Conservation (phyloP, 1,140 invertebrate species). For the Drosophila aff. region DNA sequence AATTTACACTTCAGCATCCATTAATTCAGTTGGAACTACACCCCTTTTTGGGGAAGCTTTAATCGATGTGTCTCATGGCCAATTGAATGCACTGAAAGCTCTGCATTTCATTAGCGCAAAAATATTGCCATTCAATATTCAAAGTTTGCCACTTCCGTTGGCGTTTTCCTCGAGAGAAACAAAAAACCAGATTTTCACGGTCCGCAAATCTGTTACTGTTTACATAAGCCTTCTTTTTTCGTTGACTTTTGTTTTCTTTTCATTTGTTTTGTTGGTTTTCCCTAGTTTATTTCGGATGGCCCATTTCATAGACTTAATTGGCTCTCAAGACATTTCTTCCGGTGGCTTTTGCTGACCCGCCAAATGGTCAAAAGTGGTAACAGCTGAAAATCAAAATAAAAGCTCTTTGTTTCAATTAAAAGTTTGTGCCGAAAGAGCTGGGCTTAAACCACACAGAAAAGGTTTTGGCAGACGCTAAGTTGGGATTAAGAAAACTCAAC, state of each 20-base stretch:
- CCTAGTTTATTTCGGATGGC: constrained; percentile 18
- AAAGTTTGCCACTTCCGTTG: constrained; percentile 47
- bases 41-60: constrained; percentile 8
- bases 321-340: constrained; percentile 52
- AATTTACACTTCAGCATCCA: constrained; percentile 54
- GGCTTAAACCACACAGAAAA: no score
- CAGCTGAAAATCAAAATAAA: background rate
- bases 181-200: constrained; percentile 59
- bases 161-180: constrained; percentile 10
- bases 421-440: constrained; percentile 1
- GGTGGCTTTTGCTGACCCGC: constrained; percentile 31
- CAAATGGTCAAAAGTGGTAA: constrained; percentile 16
- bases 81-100: constrained; percentile 58
- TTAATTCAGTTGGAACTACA: constrained; percentile 46
- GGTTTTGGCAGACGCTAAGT: constrained; percentile 3
- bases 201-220: constrained; percentile 53
- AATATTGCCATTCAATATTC: constrained; percentile 32
- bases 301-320: constrained; percentile 67
- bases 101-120: constrained; percentile 44
- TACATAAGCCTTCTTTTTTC: constrained; percentile 42
- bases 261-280: constrained; percentile 1
- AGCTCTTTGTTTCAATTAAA: background rate
- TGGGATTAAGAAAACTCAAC: background rate
- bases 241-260: constrained; percentile 23
- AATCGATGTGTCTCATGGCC: constrained; percentile 61